Evolutionary conservation across 2,797 vertebrate species (phyloP), one percentile per base, ranked within the genome.

Genomic region (Enteromius mattozi): DNA sequence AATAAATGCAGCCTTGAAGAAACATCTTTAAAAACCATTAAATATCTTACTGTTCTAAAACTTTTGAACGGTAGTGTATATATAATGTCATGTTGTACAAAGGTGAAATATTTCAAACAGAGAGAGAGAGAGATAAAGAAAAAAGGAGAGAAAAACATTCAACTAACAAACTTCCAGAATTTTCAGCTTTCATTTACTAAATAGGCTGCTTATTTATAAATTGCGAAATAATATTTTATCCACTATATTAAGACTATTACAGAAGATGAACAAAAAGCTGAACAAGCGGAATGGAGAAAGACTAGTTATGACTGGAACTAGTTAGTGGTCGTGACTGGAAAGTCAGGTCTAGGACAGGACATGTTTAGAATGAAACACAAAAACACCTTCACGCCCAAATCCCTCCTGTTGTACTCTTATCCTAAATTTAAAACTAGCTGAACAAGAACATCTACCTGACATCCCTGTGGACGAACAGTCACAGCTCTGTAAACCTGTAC

Each of bases 391-490:
- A 77, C 81, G 56, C 33, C 63, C 72, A 68, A 56, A 83, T 51
- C 63, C n/a, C 21, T 68, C 37, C 45, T 45, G 70, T 8, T 21
- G 33, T 21, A 37, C 17, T 42, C 35, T 59, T 10, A 27, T 72
- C 51, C 49, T 42, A 40, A 42, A 68, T 35, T 33, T 61, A 77
- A 71, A 84, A 78, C 75, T 66, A 78, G 82, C 37, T 6, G 19
- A 71, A 79, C 82, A 65, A 84, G 82, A 72, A 81, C 80, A n/a
- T 78, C 66, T 13, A 37, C 24, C 33, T 81, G 3, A 54, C 56
- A 42, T 78, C 76, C 37, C 24, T 45, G 24, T 33, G 45, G 14
- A 51, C 45, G 21, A 35, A 42, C 30, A 63, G 37, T 47, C 6
- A 12, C 27, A 4, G 14, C 40, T 83, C 16, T 19, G 1, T 19